These are phyloP conservation scores for Butastur rufipennis DNA, from an alignment of 2,113 vertebrate species.

Conservation along the genomic window DNA sequence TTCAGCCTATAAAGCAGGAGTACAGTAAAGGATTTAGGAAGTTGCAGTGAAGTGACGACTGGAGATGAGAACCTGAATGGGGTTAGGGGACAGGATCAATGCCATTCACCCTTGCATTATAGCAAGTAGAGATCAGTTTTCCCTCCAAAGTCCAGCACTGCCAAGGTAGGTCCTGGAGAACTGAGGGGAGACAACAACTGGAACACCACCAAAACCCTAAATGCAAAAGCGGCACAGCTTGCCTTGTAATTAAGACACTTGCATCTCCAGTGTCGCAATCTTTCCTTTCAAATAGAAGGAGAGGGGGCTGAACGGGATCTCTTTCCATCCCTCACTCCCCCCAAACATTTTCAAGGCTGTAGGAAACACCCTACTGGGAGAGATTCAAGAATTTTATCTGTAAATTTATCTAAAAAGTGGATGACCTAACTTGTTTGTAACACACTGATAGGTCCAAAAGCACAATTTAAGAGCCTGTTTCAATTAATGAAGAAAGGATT, in stretches of 20 bases:
- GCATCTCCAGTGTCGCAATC: background rate
- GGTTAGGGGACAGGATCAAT: background rate
- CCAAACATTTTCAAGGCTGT: background rate
- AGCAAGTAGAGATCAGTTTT: background rate
- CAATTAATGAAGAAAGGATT: background rate
- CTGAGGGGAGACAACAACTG: background rate
- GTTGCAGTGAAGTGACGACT: background rate
- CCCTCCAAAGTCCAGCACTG: background rate
- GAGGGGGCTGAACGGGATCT: background rate
- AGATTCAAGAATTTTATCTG: background rate
- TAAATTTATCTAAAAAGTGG: background rate
- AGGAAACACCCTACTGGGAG: background rate
- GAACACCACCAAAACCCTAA: background rate
- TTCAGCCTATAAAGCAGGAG: background rate
- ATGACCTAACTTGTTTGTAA: background rate
- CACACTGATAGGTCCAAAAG: background rate
- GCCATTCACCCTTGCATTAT: background rate
- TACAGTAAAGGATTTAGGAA: background rate
- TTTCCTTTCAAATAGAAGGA: background rate
- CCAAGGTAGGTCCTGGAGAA: background rate
- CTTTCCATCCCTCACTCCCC: background rate
- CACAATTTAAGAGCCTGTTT: background rate
- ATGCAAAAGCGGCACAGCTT: background rate
- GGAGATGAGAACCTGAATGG: background rate
- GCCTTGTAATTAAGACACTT: background rate